phyloP scores from a whole-genome alignment of 2,797 vertebrate species.

The Betta splendens region DNA sequence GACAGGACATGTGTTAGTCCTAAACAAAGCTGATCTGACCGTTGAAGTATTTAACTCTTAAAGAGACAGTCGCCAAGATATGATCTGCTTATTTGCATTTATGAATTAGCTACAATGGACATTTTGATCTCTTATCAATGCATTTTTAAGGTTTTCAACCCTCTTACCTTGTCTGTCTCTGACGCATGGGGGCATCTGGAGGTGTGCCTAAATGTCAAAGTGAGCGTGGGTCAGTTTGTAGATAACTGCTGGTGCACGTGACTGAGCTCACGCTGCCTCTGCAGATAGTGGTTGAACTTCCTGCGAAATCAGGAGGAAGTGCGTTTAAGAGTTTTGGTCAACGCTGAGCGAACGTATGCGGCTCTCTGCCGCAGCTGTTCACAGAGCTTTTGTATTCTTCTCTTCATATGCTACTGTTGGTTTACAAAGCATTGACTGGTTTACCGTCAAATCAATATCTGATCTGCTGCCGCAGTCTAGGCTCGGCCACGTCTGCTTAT shows the following conservation, averaged over 20 bases:
- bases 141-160: not conserved
- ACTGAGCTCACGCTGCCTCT: not conserved
- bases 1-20: constrained; percentile 60
- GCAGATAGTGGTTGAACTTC: constrained; percentile 11
- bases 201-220: not conserved
- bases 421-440: not conserved
- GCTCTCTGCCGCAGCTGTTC: not conserved
- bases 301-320: constrained; percentile 65
- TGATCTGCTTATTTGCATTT: no score
- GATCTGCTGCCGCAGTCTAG: not conserved
- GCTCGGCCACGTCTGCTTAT: not conserved
- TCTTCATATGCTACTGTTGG: not conserved
- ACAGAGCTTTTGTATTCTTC: no score
- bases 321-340: not conserved
- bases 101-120: no score
- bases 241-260: constrained; percentile 7
- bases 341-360: not conserved
- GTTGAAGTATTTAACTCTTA: constrained; percentile 63
- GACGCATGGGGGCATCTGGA: not conserved
- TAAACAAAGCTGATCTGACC: constrained; percentile 56
- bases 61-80: no score
- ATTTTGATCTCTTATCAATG: no score
- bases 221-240: constrained; percentile 1
- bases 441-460: not conserved
- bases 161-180: constrained; percentile 59